These are phyloP conservation scores for Noctuana brunneofusca DNA, from an alignment of 2,888 invertebrate species.

Conservation along the genomic window DNA sequence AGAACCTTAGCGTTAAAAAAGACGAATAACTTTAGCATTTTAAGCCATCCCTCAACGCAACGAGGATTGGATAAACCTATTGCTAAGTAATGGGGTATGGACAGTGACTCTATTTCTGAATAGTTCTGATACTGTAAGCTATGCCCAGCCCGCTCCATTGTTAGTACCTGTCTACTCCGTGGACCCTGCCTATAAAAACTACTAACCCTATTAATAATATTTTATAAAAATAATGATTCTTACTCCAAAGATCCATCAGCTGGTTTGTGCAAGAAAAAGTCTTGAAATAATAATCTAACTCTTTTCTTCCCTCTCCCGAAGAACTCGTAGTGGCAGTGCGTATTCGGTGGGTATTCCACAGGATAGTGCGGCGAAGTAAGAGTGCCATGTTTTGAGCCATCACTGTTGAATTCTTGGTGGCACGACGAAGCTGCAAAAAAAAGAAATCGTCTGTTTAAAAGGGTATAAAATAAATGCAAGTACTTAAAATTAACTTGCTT, in stretches of 20 bases:
- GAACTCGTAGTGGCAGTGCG: conserved; percentile 95
- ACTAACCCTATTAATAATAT: background rate
- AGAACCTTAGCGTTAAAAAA: too few species aligned
- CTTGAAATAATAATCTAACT: conserved; percentile 92
- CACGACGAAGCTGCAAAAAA: conserved; percentile 88
- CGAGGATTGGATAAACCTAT: too few species aligned
- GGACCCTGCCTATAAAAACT: too few species aligned
- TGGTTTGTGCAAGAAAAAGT: conserved; percentile 90
- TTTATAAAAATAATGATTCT: conserved; percentile 69
- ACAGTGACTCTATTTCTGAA: too few species aligned
- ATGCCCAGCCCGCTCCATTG: too few species aligned
- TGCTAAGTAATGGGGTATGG: too few species aligned
- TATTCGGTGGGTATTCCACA: conserved; percentile 90
- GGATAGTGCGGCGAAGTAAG: conserved; percentile 93
- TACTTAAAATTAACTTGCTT: too few species aligned
- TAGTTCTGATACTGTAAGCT: too few species aligned
- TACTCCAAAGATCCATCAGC: conserved; percentile 85
- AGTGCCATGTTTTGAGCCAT: conserved; percentile 90
- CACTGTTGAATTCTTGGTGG: conserved; percentile 90
- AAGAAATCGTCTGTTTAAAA: conserved; percentile 31
- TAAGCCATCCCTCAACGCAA: too few species aligned
- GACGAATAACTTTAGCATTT: too few species aligned
- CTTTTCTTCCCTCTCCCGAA: conserved; percentile 92
- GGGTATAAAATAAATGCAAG: background rate
- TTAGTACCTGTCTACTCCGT: too few species aligned